These are phyloP conservation scores for Lichenostomus cassidix DNA, from an alignment of 2,113 vertebrate species.

Conservation along the genomic window DNA sequence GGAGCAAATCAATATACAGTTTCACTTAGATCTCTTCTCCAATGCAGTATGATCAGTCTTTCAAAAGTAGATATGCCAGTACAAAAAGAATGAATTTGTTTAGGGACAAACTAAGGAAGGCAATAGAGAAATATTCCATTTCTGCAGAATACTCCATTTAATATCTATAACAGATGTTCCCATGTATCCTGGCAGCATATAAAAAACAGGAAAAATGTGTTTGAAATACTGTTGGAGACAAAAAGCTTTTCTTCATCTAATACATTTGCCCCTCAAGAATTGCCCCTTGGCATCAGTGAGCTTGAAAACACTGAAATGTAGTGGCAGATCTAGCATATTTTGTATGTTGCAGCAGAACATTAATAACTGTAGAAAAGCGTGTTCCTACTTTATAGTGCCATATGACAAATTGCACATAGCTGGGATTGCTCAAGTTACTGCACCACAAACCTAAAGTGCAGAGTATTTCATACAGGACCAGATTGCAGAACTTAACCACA, in stretches of 20 bases:
- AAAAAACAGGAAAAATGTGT: not conserved
- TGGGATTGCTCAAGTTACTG: conserved; percentile 47
- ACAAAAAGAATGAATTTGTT: not conserved
- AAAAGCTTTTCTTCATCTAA: not conserved
- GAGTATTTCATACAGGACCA: conserved; percentile 34
- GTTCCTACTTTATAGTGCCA: not conserved
- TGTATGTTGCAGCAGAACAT: not conserved
- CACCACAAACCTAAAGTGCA: conserved; percentile 26
- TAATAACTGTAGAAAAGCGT: not conserved
- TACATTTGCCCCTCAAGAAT: not conserved
- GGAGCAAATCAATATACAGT: not conserved
- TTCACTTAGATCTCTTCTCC: not conserved
- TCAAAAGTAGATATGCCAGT: not conserved
- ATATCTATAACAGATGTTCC: not conserved
- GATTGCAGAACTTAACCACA: conserved; percentile 62
- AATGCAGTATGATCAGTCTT: not conserved
- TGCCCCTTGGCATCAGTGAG: not conserved
- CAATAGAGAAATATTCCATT: not conserved
- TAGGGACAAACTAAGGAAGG: not conserved
- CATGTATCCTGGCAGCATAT: not conserved
- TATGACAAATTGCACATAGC: conserved; percentile 31
- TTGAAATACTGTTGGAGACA: not conserved
- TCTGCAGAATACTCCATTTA: not conserved
- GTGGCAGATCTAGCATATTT: not conserved
- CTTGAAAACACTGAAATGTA: not conserved